Evolutionary conservation across 2,888 invertebrate genomes (phyloP).

Genomic region (Calameuta pallipes): DNA sequence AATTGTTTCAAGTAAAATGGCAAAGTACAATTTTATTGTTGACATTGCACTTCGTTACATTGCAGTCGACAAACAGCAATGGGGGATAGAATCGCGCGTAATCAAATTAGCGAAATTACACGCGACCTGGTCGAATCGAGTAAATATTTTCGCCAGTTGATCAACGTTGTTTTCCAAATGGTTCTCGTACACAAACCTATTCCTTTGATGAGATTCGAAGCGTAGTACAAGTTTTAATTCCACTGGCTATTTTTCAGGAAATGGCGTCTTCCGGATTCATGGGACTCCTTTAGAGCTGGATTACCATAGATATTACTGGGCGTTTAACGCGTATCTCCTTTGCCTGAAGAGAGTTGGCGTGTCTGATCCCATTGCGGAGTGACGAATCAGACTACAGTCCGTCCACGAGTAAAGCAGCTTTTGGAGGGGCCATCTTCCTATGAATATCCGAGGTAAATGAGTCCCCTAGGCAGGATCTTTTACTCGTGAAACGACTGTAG

Average conservation of each 20-base stretch:
- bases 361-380: background rate
- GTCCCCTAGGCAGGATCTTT: no score
- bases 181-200: background rate
- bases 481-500: background rate
- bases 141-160: background rate
- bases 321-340: conserved; percentile 6
- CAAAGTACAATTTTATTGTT: background rate
- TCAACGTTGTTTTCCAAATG: background rate
- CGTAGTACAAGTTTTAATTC: background rate
- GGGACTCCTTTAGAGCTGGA: background rate
- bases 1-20: background rate
- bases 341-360: background rate
- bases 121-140: background rate
- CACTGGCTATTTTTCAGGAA: background rate
- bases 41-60: background rate
- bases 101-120: background rate
- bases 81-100: background rate
- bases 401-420: no score
- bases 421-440: no score
- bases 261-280: background rate
- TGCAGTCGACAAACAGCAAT: background rate
- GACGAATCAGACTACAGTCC: background rate
- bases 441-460: no score
- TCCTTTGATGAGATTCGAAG: background rate
- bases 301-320: conserved; percentile 7